These are phyloP conservation scores for Caenorhabditis japonica DNA, from an alignment of 2,888 invertebrate genomes.

Conservation along the genomic window DNA sequence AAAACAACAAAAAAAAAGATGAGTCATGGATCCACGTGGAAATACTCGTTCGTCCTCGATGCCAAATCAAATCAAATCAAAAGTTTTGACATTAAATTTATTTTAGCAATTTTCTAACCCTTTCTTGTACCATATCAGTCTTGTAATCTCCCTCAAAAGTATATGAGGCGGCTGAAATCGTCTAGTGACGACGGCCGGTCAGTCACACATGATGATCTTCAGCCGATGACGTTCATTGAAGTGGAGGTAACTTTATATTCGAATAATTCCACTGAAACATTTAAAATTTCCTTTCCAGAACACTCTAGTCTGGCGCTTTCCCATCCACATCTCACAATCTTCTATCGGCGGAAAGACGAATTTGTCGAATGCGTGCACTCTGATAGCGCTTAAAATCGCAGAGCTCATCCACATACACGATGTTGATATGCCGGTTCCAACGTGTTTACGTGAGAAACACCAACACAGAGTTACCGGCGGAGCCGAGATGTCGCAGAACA, in stretches of 20 bases:
- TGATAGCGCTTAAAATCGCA: constrained; percentile 60
- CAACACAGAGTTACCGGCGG: constrained; percentile 17
- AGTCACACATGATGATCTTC: not conserved
- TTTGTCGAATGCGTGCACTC: constrained; percentile 60
- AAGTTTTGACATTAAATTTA: not conserved
- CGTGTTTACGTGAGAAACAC: not conserved
- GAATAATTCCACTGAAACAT: not conserved
- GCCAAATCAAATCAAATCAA: not conserved
- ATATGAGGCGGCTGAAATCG: constrained; percentile 20
- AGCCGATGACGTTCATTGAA: constrained; percentile 27
- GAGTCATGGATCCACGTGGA: constrained; percentile 1
- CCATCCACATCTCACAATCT: constrained; percentile 59
- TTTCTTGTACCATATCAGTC: constrained; percentile 19
- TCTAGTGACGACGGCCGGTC: not conserved
- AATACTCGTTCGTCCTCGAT: not conserved
- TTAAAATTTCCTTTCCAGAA: constrained; percentile 3
- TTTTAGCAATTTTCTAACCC: constrained; percentile 2
- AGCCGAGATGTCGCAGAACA: constrained; percentile 4
- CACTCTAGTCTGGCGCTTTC: constrained; percentile 58
- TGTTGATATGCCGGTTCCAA: constrained; percentile 37
- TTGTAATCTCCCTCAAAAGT: not conserved
- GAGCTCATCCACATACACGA: constrained; percentile 50
- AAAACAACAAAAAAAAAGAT: not conserved
- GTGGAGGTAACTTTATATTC: constrained; percentile 22
- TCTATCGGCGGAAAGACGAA: constrained; percentile 54